Conservation (phyloP, 1,140 invertebrate species). For the Zaprionus ornatus region DNA sequence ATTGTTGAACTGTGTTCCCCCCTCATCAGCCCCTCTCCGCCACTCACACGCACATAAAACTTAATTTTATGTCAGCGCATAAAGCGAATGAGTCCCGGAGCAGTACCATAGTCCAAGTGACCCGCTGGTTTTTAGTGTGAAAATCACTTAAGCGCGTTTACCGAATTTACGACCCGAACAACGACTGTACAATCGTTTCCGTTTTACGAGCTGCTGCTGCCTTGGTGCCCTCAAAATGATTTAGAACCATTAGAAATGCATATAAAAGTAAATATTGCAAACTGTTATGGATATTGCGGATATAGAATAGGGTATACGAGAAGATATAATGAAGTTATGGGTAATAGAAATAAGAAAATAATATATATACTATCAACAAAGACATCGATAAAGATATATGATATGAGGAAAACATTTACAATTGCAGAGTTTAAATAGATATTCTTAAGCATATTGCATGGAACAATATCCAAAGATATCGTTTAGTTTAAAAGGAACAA, state of each 20-base stretch:
- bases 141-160: constrained; percentile 78
- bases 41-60: constrained; percentile 59
- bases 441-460: no score
- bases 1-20: constrained; percentile 76
- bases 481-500: no score
- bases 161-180: constrained; percentile 70
- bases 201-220: constrained; percentile 54
- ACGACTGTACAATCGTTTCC: constrained; percentile 53
- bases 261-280: neutral
- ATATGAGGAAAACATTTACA: no score
- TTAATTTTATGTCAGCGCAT: constrained; percentile 64
- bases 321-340: neutral
- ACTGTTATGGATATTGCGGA: neutral
- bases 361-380: no score
- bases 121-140: constrained; percentile 75
- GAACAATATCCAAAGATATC: no score
- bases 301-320: neutral
- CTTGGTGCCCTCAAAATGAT: constrained; percentile 55
- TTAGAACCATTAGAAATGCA: constrained; percentile 40
- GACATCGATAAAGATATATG: no score
- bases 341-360: neutral
- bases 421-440: no score
- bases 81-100: constrained; percentile 13
- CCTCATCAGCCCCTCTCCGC: neutral
- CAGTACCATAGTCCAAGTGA: constrained; percentile 44